Evolutionary conservation across 2,797 vertebrate species (phyloP).

Genomic region (Nothura maculosa): DNA sequence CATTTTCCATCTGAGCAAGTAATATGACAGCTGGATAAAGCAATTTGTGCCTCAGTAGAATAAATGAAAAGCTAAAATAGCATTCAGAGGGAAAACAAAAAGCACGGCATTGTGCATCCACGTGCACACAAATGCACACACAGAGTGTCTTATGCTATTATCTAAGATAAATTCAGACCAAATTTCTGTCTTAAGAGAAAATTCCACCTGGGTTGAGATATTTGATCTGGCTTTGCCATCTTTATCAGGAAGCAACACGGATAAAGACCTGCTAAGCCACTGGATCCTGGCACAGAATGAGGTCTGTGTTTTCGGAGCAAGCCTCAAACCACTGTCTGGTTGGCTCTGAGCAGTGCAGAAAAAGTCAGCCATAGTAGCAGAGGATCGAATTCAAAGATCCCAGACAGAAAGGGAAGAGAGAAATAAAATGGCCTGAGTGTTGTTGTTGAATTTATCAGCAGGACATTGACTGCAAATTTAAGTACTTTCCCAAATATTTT

Average conservation of each 20-base stretch:
- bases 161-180: neutral
- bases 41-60: neutral
- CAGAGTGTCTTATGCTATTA: fast-evolving
- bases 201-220: neutral
- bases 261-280: neutral
- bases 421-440: neutral
- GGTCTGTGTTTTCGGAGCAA: neutral
- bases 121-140: fast-evolving
- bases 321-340: neutral
- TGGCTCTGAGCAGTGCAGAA: neutral
- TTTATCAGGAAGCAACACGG: neutral
- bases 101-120: fast-evolving
- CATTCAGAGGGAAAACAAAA: neutral
- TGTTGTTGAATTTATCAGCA: neutral
- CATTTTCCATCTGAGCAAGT: neutral
- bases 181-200: neutral
- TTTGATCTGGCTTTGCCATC: slow-evolving; percentile 10
- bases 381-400: neutral
- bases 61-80: neutral
- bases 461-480: neutral
- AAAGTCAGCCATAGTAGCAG: neutral
- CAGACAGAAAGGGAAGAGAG: neutral
- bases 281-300: neutral
- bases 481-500: neutral
- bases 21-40: neutral